Percentiles rank a stretch among this genome's conserved stretches.
Evolutionary conservation across 2,113 vertebrate genomes (phyloP).

Genomic region (Noturus placidus): DNA sequence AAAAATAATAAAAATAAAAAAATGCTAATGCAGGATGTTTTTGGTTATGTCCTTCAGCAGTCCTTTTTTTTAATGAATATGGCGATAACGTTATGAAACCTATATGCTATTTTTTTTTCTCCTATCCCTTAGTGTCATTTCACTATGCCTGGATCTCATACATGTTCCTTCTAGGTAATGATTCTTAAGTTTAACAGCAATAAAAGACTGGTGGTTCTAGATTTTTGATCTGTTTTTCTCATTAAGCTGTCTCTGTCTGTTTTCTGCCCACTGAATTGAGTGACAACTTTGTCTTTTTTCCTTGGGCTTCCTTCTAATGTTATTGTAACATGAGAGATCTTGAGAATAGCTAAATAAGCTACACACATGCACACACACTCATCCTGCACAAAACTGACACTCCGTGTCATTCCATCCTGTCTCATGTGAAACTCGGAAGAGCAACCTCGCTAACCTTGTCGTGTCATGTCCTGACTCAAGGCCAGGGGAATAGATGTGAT

Average conservation of each 20-base stretch:
- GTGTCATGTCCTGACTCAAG: constrained; percentile 61
- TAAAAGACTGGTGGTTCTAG: constrained; percentile 59
- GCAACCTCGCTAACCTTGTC: constrained; percentile 55
- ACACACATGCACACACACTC: background rate
- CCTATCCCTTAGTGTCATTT: constrained; percentile 46
- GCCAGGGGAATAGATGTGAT: constrained; percentile 40
- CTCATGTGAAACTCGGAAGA: constrained; percentile 46
- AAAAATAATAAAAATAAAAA: background rate
- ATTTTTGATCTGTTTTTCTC: constrained; percentile 38
- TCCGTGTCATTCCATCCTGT: constrained; percentile 58
- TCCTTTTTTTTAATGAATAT: constrained; percentile 28
- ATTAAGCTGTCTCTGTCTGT: constrained; percentile 11
- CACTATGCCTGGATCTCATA: constrained; percentile 68
- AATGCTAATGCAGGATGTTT: constrained; percentile 28
- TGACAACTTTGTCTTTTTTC: constrained; percentile 12
- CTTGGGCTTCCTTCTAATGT: background rate
- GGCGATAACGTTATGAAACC: constrained; percentile 36
- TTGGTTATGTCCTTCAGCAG: constrained; percentile 41
- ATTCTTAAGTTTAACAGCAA: constrained; percentile 78
- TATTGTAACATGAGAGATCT: constrained; percentile 20
- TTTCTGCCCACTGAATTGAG: background rate
- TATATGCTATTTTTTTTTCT: background rate
- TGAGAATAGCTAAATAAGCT: background rate
- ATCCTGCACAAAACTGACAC: constrained; percentile 54
- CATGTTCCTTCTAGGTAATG: constrained; percentile 61